Evolutionary conservation across 2,113 vertebrate genomes (phyloP), one percentile per base, ranked within the genome.

Genomic region (Grammatotria lemairii): DNA sequence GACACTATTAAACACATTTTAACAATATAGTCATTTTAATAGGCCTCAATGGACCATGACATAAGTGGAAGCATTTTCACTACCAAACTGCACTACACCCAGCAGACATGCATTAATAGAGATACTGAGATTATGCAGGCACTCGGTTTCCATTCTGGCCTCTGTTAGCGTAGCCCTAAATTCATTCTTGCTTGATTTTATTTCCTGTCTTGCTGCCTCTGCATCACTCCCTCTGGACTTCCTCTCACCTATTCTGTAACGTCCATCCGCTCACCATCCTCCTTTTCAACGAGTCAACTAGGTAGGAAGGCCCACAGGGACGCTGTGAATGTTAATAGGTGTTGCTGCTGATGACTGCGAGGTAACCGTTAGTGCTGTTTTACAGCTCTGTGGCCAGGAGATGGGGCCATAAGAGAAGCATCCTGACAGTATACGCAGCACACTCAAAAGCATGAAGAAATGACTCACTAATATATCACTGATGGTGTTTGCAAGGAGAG

Each of bases 401-500:
- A 94, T 93, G 96, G 96, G 87, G 95, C 90, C 94, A 95, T 94
- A 93, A 94, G 91, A 95, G 90, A 95, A 90, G 92, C 88, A 85
- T 26, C 47, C 26, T 94, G 94, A 94, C 35, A 68, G 16, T 81
- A 90, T 84, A 73, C 49, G 12, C 14, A 88, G 16, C 11, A 19
- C 51, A 55, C 4, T 45, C 5, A 79, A 86, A 83, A 53, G 35
- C 55, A 38, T 28, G n/a, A 26, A 83, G 17, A 42, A 40, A 45
- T 42, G 17, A 68, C 21, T 84, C 5, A 38, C 4, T 28, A 54
- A 40, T 21, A 82, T 81, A 78, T 38, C 23, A 21, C 6, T 40
- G 35, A 16, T 73, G 12, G 12, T 84, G 57, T 87, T 13, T 19
- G 9, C 5, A 9, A 42, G 8, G 65, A 65, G 38, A 65, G 19